Evolutionary conservation across 1,140 invertebrate genomes (phyloP).

Genomic region (Hylaeus volcanicus): DNA sequence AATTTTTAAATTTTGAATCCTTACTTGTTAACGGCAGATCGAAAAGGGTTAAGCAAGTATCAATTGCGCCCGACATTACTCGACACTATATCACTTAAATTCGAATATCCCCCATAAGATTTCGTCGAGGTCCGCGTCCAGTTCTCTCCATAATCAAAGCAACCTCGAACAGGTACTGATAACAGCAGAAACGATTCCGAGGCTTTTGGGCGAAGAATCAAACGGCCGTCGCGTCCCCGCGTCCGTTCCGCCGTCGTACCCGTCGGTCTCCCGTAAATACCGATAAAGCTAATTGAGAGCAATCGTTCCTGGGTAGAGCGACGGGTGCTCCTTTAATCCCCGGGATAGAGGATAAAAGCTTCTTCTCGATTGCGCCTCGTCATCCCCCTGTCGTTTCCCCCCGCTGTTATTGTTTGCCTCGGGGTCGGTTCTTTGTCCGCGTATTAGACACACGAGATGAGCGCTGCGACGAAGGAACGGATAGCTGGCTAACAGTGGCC

Average conservation of each 20-base stretch:
- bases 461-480: not conserved
- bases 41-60: too few species aligned
- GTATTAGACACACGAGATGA: conserved; percentile 17
- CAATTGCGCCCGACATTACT: too few species aligned
- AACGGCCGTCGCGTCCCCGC: not conserved
- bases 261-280: conserved; percentile 54
- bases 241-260: conserved; percentile 15
- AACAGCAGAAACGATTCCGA: not conserved
- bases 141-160: not conserved
- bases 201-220: conserved; percentile 9
- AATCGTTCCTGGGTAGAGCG: conserved; percentile 47
- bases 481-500: too few species aligned
- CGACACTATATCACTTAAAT: too few species aligned
- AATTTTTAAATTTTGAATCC: too few species aligned
- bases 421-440: not conserved
- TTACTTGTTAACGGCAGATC: too few species aligned
- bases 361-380: conserved; percentile 28
- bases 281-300: conserved; percentile 67
- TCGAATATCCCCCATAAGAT: too few species aligned
- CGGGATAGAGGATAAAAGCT: conserved; percentile 40
- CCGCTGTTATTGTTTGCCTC: conserved; percentile 21
- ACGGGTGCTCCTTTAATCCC: conserved; percentile 33
- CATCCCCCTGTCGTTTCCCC: not conserved
- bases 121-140: too few species aligned
- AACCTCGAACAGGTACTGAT: not conserved